Conservation (phyloP, 2,888 invertebrate species). For the Drosophila greeni region DNA sequence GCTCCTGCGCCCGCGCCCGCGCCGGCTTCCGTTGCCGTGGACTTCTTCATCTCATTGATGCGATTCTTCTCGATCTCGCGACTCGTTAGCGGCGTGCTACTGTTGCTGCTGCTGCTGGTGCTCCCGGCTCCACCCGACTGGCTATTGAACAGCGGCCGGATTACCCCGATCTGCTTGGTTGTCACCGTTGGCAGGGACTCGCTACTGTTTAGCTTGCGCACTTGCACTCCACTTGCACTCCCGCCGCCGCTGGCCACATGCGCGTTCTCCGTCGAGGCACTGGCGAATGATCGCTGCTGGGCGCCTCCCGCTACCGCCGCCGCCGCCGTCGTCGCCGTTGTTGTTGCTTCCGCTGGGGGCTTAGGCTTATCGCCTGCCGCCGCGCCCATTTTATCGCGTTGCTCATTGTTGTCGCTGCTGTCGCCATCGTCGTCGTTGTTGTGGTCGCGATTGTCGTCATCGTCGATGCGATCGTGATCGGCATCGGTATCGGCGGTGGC, state of each 20-base stretch:
- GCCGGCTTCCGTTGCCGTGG: slow-evolving; percentile 60
- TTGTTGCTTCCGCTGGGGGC: slow-evolving; percentile 50
- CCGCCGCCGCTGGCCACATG: slow-evolving; percentile 64
- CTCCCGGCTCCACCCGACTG: slow-evolving; percentile 21
- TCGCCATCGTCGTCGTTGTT: slow-evolving; percentile 31
- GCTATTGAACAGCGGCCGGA: slow-evolving; percentile 79
- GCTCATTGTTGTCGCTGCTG: slow-evolving; percentile 28
- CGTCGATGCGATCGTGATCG: slow-evolving; percentile 25
- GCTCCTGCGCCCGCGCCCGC: slow-evolving; percentile 40
- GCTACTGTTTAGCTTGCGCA: slow-evolving; percentile 34
- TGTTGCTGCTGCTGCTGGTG: not conserved
- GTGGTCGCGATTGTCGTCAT: slow-evolving; percentile 27
- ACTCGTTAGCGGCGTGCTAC: slow-evolving; percentile 79
- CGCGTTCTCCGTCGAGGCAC: slow-evolving; percentile 59
- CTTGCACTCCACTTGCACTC: slow-evolving; percentile 26
- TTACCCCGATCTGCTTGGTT: slow-evolving; percentile 80
- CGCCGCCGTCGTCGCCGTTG: not conserved
- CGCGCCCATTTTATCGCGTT: slow-evolving; percentile 63
- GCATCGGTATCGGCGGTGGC: slow-evolving; percentile 22
- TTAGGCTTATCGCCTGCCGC: slow-evolving; percentile 57
- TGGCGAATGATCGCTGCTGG: slow-evolving; percentile 57
- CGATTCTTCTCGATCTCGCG: slow-evolving; percentile 85
- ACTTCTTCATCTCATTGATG: slow-evolving; percentile 83
- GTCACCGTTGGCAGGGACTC: slow-evolving; percentile 28
- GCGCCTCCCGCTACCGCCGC: slow-evolving; percentile 59